Percentiles rank a stretch among this genome's conserved stretches.
phyloP scores from a whole-genome alignment of 2,888 invertebrate genomes.

The Drosophila conformis region DNA sequence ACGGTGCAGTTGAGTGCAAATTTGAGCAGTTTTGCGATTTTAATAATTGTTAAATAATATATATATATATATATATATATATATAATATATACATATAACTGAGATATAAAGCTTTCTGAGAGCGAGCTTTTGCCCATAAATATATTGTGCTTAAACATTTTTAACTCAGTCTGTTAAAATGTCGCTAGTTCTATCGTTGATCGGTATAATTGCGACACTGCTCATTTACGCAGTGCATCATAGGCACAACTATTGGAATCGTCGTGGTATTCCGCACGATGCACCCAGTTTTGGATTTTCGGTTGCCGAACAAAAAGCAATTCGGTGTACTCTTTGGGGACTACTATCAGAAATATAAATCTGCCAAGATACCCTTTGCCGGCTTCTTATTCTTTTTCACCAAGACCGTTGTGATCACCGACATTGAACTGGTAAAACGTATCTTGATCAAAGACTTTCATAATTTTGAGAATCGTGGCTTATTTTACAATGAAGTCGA shows the following conservation, averaged over 20 bases:
- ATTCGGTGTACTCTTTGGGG: conserved; percentile 47
- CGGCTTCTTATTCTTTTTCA: conserved; percentile 71
- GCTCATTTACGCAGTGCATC: conserved; percentile 45
- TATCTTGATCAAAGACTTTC: conserved; percentile 79
- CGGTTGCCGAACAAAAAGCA: conserved; percentile 44
- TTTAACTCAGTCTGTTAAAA: conserved; percentile 41
- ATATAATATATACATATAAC: not conserved
- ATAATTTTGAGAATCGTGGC: conserved; percentile 77
- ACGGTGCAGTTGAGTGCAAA: too few species aligned
- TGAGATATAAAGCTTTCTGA: conserved; percentile 4
- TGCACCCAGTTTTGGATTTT: conserved; percentile 57
- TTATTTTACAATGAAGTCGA: conserved; percentile 74
- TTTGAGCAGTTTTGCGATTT: not conserved
- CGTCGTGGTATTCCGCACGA: conserved; percentile 70
- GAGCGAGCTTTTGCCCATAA: conserved; percentile 40
- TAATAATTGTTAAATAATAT: not conserved
- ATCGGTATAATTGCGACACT: conserved; percentile 43
- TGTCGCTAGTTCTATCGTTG: conserved; percentile 56
- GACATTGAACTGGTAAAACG: conserved; percentile 75
- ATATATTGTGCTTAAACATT: conserved; percentile 5
- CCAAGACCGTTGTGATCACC: conserved; percentile 58
- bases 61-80: not conserved
- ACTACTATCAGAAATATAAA: conserved; percentile 60
- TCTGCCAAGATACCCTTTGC: conserved; percentile 60
- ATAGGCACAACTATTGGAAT: conserved; percentile 67